Percentiles rank a stretch among this genome's conserved stretches.
Conservation (phyloP, 2,888 invertebrate genomes). For the Cordilura impudica region DNA sequence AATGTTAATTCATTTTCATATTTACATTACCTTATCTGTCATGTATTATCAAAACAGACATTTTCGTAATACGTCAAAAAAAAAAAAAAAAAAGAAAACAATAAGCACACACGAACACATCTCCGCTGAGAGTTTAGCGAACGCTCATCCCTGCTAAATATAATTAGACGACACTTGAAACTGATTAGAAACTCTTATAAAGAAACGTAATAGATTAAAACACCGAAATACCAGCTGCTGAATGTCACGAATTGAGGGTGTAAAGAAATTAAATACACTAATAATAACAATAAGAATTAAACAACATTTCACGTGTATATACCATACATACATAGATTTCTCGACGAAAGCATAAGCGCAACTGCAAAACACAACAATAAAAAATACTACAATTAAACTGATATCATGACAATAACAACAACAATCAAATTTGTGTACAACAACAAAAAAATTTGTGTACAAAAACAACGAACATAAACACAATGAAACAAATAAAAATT, state of each 20-base stretch:
- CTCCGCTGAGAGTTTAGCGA: not conserved
- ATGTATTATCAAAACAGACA: not conserved
- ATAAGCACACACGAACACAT: not conserved
- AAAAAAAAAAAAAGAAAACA: too few relatives aligned
- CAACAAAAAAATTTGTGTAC: not conserved
- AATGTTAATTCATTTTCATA: not conserved
- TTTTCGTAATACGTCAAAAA: not conserved
- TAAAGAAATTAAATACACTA: not conserved
- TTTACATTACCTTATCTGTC: not conserved
- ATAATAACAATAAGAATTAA: not conserved
- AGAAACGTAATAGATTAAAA: not conserved
- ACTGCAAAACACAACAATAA: not conserved
- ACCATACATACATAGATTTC: not conserved
- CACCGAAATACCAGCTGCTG: not conserved
- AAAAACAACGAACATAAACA: not conserved
- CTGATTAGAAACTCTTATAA: not conserved
- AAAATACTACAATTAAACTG: not conserved
- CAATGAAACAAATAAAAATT: constrained; percentile 20
- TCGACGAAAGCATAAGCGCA: not conserved
- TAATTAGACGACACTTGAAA: not conserved
- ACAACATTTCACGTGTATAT: not conserved
- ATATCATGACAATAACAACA: not conserved
- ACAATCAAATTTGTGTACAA: not conserved
- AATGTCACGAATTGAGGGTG: not conserved
- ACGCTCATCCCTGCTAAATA: not conserved